These are phyloP conservation scores for Archocentrus centrarchus DNA, from an alignment of 2,113 vertebrate species.

Conservation along the genomic window DNA sequence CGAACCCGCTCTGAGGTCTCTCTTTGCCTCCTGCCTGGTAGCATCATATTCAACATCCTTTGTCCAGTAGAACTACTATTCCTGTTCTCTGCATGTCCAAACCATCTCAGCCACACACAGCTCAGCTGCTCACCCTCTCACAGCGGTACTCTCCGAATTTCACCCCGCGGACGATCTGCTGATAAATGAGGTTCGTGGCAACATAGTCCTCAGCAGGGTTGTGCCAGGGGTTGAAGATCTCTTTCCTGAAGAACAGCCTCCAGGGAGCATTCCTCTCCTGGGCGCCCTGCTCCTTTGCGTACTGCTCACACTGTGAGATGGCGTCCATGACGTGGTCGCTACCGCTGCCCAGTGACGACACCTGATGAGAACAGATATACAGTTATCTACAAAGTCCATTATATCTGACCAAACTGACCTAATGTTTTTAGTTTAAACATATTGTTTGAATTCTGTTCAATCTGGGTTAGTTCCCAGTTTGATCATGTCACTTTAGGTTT, in stretches of 20 bases:
- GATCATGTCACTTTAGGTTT: background rate
- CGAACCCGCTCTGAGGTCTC: no score
- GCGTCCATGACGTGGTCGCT: conserved; percentile 98
- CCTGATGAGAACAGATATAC: conserved; percentile 76
- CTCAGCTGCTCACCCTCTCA: conserved; percentile 85
- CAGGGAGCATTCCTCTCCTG: conserved; percentile 97
- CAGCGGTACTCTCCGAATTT: conserved; percentile 98
- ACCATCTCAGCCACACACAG: background rate
- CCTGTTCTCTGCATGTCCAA: no score
- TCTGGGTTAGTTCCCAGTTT: background rate
- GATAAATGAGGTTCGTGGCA: conserved; percentile 96
- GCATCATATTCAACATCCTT: no score
- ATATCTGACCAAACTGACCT: background rate
- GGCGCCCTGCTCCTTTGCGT: conserved; percentile 96
- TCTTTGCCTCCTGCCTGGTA: no score
- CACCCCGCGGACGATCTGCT: conserved; percentile 95
- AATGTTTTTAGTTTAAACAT: background rate
- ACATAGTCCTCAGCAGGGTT: conserved; percentile 87
- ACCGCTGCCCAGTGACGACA: conserved; percentile 95
- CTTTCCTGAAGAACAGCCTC: conserved; percentile 97
- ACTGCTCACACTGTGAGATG: conserved; percentile 97
- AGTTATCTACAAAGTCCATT: no score
- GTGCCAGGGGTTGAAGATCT: conserved; percentile 98
- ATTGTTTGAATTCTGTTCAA: background rate
- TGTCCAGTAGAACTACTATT: no score